Evolutionary conservation across 2,888 invertebrate genomes (phyloP).

Genomic region (Hirtodrosophila cameraria): DNA sequence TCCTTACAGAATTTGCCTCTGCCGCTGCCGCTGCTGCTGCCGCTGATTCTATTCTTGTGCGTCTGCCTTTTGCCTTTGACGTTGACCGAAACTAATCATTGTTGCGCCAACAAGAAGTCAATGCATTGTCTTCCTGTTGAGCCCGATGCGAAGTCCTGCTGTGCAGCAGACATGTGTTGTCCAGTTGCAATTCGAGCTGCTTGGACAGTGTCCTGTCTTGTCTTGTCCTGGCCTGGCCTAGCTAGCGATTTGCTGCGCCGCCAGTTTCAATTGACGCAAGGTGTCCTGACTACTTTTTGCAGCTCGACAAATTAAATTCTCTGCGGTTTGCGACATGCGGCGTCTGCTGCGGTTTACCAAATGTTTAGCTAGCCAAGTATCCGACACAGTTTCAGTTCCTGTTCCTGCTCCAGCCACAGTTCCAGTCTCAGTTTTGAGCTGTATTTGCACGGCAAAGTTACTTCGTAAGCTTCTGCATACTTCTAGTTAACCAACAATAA

Average conservation of each 20-base stretch:
- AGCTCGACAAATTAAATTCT: slow-evolving; percentile 75
- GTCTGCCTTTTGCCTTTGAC: slow-evolving; percentile 51
- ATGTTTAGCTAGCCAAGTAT: slow-evolving; percentile 35
- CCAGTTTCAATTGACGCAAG: slow-evolving; percentile 47
- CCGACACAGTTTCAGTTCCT: slow-evolving; percentile 5
- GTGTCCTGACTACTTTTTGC: slow-evolving; percentile 54
- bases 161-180: slow-evolving; percentile 64
- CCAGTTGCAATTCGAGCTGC: slow-evolving; percentile 52
- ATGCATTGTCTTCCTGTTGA: slow-evolving; percentile 48
- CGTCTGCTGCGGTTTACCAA: slow-evolving; percentile 72
- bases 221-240: background rate
- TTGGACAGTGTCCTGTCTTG: slow-evolving; percentile 12
- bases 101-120: slow-evolving; percentile 81
- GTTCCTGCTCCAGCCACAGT: slow-evolving; percentile 1
- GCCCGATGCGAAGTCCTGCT: slow-evolving; percentile 56
- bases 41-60: background rate
- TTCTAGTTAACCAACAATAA: too few relatives aligned
- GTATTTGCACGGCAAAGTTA: too few relatives aligned
- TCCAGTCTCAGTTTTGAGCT: background rate
- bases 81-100: slow-evolving; percentile 82
- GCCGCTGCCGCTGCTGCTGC: slow-evolving; percentile 2
- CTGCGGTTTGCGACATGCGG: slow-evolving; percentile 78
- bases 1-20: slow-evolving; percentile 21
- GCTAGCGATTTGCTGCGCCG: slow-evolving; percentile 33
- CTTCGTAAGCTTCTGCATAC: too few relatives aligned